Evolutionary conservation across 2,888 invertebrate species (phyloP), one percentile per base, ranked within the genome.

Genomic region (Cheiracanthium punctorium): DNA sequence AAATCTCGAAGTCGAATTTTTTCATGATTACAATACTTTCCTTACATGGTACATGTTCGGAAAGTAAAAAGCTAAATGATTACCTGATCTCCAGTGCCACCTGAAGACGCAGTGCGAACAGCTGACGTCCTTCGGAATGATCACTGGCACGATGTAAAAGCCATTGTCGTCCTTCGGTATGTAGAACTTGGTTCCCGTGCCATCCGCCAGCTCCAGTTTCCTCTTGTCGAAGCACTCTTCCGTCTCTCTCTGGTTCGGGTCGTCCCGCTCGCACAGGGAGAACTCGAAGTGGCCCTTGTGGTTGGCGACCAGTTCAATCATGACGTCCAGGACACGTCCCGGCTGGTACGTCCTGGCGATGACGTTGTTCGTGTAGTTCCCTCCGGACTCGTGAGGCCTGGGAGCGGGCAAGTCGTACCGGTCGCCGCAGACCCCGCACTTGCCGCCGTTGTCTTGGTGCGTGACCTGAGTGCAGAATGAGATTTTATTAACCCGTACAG

Each of bases 391-490:
- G 70, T 90, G 89, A 20, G 80, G 82, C 71, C 90, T 71, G 12
- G 88, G 88, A 41, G 64, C 43, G 0, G 79, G 75, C 1, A 80
- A 20, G 70, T 88, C 87, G 71, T 80, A 90, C 10, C 88, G 67
- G 77, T 90, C 90, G 17, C 90, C 90, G 70, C 90, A 90, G 17
- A 89, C 29, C 5, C 90, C 90, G 37, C 90, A 90, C 72, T 89
- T 89, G 1, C 90, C 90, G 20, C 87, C 87, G 52, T 89, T 89
- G 7, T 80, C 86, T 70, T 89, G 74, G 82, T 89, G 81, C 5
- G 87, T 87, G 0, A 87, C 87, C 87, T 87, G 37, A 48, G n/a
- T n/a, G n/a, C n/a, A n/a, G n/a, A n/a, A n/a, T n/a, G n/a, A n/a
- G n/a, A n/a, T n/a, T n/a, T n/a, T n/a, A n/a, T n/a, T n/a, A n/a